A percentile compares a stretch with the other conserved stretches of the same genome.
Conservation (phyloP, 2,113 vertebrate genomes). For the Scophthalmus maximus region DNA sequence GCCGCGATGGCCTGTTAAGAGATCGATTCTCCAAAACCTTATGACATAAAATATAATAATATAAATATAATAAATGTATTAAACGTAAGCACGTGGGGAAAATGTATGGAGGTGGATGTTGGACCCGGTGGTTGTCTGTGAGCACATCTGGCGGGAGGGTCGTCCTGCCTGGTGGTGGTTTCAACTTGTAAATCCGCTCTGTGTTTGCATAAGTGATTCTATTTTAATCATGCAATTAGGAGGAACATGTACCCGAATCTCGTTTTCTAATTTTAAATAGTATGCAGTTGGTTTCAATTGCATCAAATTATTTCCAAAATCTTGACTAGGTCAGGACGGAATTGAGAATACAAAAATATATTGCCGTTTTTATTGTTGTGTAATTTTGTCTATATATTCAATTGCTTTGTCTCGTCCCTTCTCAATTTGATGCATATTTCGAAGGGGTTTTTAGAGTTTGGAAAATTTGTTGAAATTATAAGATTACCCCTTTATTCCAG, state of each 20-base stretch:
- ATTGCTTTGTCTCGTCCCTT: neutral
- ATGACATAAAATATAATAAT: neutral
- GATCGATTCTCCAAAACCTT: neutral
- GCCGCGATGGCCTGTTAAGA: slow-evolving; percentile 11
- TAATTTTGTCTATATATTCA: neutral
- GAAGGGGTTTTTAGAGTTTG: neutral
- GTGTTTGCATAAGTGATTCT: slow-evolving; percentile 3
- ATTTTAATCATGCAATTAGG: neutral
- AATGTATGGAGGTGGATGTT: neutral
- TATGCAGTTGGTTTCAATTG: neutral
- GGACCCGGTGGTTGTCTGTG: slow-evolving; percentile 11
- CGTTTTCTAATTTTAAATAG: neutral
- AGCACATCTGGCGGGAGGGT: slow-evolving; percentile 69
- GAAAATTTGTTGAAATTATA: too few species aligned
- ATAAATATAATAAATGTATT: too few species aligned
- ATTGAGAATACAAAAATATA: neutral
- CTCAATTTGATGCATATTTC: neutral
- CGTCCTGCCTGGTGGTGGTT: slow-evolving; percentile 29
- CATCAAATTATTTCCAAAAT: neutral
- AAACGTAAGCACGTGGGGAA: too few species aligned
- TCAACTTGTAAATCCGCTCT: slow-evolving; percentile 20
- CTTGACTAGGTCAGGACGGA: neutral
- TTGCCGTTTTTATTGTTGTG: too few species aligned
- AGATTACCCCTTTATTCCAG: neutral
- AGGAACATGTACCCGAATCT: neutral